phyloP scores from a whole-genome alignment of 2,888 invertebrate species.

The Tubulanus polymorphus region DNA sequence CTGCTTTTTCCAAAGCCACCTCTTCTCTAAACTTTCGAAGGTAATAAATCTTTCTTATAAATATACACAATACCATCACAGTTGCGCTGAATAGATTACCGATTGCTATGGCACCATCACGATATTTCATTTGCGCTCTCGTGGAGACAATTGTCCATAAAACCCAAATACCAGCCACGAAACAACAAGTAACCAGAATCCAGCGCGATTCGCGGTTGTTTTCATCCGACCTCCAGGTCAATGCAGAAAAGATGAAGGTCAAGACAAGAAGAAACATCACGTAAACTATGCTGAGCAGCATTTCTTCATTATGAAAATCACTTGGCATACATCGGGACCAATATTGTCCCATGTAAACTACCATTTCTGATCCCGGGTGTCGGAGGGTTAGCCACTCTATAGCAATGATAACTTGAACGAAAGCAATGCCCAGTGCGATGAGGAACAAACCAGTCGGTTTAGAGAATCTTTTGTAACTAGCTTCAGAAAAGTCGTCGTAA shows the following conservation, averaged over 20 bases:
- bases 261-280: conserved; percentile 52
- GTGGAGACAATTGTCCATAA: conserved; percentile 51
- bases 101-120: conserved; percentile 51
- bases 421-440: conserved; percentile 42
- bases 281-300: conserved; percentile 53
- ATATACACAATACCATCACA: conserved; percentile 49
- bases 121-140: conserved; percentile 35
- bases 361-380: conserved; percentile 33
- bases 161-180: conserved; percentile 49
- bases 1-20: conserved; percentile 27
- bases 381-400: conserved; percentile 54
- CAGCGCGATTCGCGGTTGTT: conserved; percentile 52
- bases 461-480: conserved; percentile 42
- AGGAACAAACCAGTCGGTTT: conserved; percentile 50
- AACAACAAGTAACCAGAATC: conserved; percentile 49
- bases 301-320: conserved; percentile 48
- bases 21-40: conserved; percentile 34
- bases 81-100: conserved; percentile 53
- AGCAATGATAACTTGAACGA: conserved; percentile 53
- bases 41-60: conserved; percentile 50
- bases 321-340: conserved; percentile 49
- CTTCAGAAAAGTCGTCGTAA: conserved; percentile 31
- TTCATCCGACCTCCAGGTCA: conserved; percentile 49
- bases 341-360: conserved; percentile 32
- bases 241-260: conserved; percentile 48